A percentile compares a stretch with the other conserved stretches of the same genome.
Evolutionary conservation across 2,888 invertebrate genomes (phyloP).

Genomic region (Lasioglossum oenotherae): DNA sequence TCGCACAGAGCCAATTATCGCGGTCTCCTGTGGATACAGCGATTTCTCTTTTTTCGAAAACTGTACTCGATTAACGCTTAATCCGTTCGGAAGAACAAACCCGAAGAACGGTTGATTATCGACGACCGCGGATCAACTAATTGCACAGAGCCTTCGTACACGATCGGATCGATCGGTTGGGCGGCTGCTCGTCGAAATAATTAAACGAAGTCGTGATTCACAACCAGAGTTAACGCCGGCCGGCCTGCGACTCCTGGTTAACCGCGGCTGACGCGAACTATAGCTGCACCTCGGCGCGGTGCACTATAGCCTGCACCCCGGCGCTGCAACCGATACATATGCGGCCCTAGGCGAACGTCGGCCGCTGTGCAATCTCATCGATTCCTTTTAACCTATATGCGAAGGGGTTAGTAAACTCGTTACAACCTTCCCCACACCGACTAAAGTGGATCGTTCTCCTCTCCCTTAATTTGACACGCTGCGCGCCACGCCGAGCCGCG

Average conservation of each 20-base stretch:
- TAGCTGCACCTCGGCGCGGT: slow-evolving; percentile 28
- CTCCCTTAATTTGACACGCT: slow-evolving; percentile 28
- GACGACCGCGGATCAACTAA: slow-evolving; percentile 4
- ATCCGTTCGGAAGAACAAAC: not conserved
- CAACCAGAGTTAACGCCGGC: slow-evolving; percentile 25
- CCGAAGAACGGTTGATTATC: not conserved
- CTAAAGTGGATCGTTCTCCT: slow-evolving; percentile 47
- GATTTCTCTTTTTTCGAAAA: not conserved
- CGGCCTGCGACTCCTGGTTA: slow-evolving; percentile 45
- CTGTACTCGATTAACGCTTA: not conserved
- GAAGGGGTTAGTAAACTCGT: slow-evolving; percentile 78
- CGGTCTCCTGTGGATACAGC: not conserved
- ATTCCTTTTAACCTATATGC: slow-evolving; percentile 75
- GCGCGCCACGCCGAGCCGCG: not conserved
- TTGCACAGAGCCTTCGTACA: not conserved
- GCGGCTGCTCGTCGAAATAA: slow-evolving; percentile 16
- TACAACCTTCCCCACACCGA: slow-evolving; percentile 41
- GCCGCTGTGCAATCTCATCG: slow-evolving; percentile 70
- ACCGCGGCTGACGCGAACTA: slow-evolving; percentile 48
- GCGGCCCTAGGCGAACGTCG: slow-evolving; percentile 25
- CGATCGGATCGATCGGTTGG: not conserved
- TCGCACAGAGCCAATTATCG: not conserved
- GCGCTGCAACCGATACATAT: slow-evolving; percentile 52
- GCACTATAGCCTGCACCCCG: slow-evolving; percentile 19
- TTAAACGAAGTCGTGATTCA: slow-evolving; percentile 28